Evolutionary conservation across 37 sponge, comb jelly and placozoan species (phyloP), one percentile per base, ranked within the genome.

Genomic region (Hexactinellida sp.): DNA sequence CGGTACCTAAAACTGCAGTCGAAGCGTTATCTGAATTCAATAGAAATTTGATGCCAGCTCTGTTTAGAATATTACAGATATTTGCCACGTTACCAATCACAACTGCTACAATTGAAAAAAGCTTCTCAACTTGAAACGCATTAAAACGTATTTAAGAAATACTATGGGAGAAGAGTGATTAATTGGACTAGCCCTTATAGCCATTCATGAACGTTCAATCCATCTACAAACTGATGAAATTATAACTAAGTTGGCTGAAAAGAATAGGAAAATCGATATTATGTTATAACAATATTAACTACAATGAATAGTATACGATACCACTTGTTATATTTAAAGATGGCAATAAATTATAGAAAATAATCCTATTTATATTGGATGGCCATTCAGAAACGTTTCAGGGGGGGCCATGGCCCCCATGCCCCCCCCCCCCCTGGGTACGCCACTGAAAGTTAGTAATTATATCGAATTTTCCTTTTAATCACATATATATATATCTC

Each of bases 391-490:
- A 63, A 63, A 28, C 25, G 76, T 63, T 63, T 28, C n/a, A n/a
- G n/a, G n/a, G 76, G 76, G 76, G 76, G 76, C 76, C 76, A 63
- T 63, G 76, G 76, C 34, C 76, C 76, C 47, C n/a, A n/a, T n/a
- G n/a, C n/a, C n/a, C n/a, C n/a, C n/a, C n/a, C n/a, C n/a, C n/a
- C n/a, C 76, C 34, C 34, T 63, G 76, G 76, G 76, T 63, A 63
- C 30, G 76, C 76, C 76, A 63, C 76, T 63, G 76, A n/a, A 21
- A 63, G 13, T 47, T 19, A 47, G 52, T 47, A 16, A 19, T 47
- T 9, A 47, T 47, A 47, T n/a, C n/a, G n/a, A n/a, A n/a, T n/a
- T n/a, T n/a, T n/a, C n/a, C n/a, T n/a, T n/a, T n/a, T n/a, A n/a
- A n/a, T n/a, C n/a, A n/a, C n/a, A n/a, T n/a, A n/a, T n/a, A n/a